These are phyloP conservation scores for Synanthedon formicaeformis DNA, from an alignment of 2,888 invertebrate species.

Conservation along the genomic window DNA sequence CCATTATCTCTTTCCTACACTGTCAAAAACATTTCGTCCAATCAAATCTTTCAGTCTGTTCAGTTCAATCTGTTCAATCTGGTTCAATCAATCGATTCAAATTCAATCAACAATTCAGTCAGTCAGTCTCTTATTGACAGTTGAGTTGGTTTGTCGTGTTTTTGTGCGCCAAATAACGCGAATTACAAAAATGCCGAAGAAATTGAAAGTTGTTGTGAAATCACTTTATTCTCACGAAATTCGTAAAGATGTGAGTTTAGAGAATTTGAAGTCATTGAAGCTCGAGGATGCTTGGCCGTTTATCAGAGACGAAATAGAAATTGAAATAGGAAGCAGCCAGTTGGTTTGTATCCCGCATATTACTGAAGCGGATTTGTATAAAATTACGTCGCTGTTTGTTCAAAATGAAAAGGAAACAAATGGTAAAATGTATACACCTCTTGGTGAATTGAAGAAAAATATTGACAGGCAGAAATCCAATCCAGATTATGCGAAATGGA, in stretches of 20 bases:
- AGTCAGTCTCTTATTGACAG: conserved; percentile 27
- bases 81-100: background rate
- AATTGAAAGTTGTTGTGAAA: conserved; percentile 62
- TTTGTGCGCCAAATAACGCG: conserved; percentile 1
- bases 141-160: conserved; percentile 9
- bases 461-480: conserved; percentile 52
- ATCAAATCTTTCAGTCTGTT: too few species aligned
- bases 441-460: conserved; percentile 52
- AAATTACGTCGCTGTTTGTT: conserved; percentile 59
- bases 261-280: conserved; percentile 53
- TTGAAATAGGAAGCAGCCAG: conserved; percentile 62
- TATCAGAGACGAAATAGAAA: conserved; percentile 65
- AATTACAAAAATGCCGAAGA: conserved; percentile 52
- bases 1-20: background rate
- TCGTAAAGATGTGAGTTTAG: conserved; percentile 63
- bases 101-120: conserved; percentile 10
- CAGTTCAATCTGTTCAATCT: background rate
- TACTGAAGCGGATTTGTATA: conserved; percentile 62
- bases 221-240: conserved; percentile 64
- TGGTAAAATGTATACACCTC: conserved; percentile 60
- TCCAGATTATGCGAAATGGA: conserved; percentile 45
- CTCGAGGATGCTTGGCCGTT: conserved; percentile 67
- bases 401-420: conserved; percentile 57
- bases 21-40: too few species aligned
- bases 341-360: conserved; percentile 65